Percentiles rank a stretch among this genome's conserved stretches.
phyloP scores from a whole-genome alignment of 2,888 invertebrate genomes.

The Octodonta nipae region DNA sequence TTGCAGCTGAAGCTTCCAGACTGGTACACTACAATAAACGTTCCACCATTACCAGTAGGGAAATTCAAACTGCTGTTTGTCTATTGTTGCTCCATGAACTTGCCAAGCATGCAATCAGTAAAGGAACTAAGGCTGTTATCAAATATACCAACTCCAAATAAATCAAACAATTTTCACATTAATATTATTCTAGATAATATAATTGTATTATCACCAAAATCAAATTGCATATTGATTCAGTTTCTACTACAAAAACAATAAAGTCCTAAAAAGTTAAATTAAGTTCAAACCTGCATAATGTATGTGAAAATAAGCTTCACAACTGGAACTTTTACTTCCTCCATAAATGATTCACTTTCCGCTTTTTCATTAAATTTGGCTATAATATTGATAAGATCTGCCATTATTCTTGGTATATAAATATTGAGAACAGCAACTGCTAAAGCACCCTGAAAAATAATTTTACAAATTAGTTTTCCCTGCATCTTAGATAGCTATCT shows the following conservation, averaged over 20 bases:
- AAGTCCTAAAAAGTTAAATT: neutral
- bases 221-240: neutral
- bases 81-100: no score
- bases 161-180: no score
- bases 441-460: constrained; percentile 62
- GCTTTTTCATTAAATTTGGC: constrained; percentile 42
- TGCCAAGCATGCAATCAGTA: no score
- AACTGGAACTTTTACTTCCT: constrained; percentile 53
- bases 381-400: constrained; percentile 68
- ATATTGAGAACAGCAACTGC: constrained; percentile 79
- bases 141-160: no score
- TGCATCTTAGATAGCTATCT: neutral
- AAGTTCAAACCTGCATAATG: constrained; percentile 50
- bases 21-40: no score
- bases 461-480: neutral
- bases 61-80: no score
- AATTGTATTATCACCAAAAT: no score
- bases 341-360: constrained; percentile 41
- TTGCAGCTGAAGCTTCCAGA: no score
- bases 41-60: no score
- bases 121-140: no score
- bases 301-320: constrained; percentile 55
- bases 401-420: constrained; percentile 73
- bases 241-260: neutral
- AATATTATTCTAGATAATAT: no score